Conservation (phyloP, 2,113 vertebrate species). For the Xerus inauris region DNA sequence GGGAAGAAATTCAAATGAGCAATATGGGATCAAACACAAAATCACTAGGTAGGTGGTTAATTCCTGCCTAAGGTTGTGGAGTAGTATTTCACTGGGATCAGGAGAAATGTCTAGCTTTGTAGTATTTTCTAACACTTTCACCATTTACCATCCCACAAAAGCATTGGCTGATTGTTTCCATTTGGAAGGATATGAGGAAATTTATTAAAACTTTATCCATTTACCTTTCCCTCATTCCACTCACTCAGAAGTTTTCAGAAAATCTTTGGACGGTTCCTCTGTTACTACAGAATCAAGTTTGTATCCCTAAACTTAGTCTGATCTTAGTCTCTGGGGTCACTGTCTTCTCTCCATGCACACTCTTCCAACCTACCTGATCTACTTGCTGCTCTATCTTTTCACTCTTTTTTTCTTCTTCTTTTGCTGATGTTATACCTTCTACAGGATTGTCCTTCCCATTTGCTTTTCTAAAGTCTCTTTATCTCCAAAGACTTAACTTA, state of each 20-base stretch:
- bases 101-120: neutral
- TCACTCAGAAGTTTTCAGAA: neutral
- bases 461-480: constrained; percentile 41
- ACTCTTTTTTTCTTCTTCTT: neutral
- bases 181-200: neutral
- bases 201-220: neutral
- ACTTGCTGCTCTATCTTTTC: neutral
- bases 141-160: neutral
- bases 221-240: neutral
- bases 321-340: fast-evolving
- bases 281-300: neutral
- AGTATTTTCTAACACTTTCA: neutral
- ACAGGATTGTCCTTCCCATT: neutral
- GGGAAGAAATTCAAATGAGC: constrained; percentile 97
- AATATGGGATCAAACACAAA: constrained; percentile 94
- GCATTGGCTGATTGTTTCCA: neutral
- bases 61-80: neutral
- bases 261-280: neutral
- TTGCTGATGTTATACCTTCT: neutral
- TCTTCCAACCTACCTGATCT: neutral
- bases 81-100: neutral
- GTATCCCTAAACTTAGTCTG: neutral
- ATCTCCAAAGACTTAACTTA: neutral
- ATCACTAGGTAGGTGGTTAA: constrained; percentile 69
- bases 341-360: too few relatives aligned